Evolutionary conservation across 1,140 invertebrate species (phyloP).

Genomic region (Tenebrio molitor): DNA sequence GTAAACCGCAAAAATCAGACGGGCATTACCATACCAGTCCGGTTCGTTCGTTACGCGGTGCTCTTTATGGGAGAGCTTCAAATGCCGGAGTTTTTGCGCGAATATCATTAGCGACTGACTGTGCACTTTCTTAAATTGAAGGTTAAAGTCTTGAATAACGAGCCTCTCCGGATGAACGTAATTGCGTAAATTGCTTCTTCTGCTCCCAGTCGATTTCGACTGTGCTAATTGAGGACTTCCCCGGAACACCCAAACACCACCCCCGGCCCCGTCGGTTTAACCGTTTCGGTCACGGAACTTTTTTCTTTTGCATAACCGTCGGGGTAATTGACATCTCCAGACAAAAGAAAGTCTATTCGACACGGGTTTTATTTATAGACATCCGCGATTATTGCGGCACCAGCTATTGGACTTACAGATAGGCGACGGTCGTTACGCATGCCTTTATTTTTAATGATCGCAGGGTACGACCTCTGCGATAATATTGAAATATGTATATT

Average conservation of each 20-base stretch:
- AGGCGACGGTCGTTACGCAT: slow-evolving; percentile 11
- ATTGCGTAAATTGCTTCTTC: slow-evolving; percentile 22
- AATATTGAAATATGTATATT: slow-evolving; percentile 1
- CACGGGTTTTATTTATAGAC: slow-evolving; percentile 35
- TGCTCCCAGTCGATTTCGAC: neutral
- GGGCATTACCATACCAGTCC: slow-evolving; percentile 16
- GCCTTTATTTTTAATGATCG: slow-evolving; percentile 10
- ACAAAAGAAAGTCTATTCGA: slow-evolving; percentile 37
- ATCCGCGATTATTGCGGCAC: slow-evolving; percentile 24
- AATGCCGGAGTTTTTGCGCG: slow-evolving; percentile 1
- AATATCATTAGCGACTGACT: slow-evolving; percentile 29
- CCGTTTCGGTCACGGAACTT: slow-evolving; percentile 17
- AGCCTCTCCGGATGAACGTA: slow-evolving; percentile 2
- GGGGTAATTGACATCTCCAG: slow-evolving; percentile 31
- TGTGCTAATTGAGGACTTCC: slow-evolving; percentile 20
- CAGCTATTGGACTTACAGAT: slow-evolving; percentile 14
- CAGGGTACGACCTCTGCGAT: slow-evolving; percentile 27
- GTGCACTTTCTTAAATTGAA: slow-evolving; percentile 21
- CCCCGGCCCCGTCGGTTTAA: neutral
- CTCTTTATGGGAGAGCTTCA: neutral
- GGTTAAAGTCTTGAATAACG: slow-evolving; percentile 19
- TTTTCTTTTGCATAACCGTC: slow-evolving; percentile 27
- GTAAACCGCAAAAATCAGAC: slow-evolving; percentile 2
- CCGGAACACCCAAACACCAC: neutral
- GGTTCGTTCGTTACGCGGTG: neutral